Evolutionary conservation across 2,797 vertebrate species (phyloP).

Genomic region (Sebastes itinus): DNA sequence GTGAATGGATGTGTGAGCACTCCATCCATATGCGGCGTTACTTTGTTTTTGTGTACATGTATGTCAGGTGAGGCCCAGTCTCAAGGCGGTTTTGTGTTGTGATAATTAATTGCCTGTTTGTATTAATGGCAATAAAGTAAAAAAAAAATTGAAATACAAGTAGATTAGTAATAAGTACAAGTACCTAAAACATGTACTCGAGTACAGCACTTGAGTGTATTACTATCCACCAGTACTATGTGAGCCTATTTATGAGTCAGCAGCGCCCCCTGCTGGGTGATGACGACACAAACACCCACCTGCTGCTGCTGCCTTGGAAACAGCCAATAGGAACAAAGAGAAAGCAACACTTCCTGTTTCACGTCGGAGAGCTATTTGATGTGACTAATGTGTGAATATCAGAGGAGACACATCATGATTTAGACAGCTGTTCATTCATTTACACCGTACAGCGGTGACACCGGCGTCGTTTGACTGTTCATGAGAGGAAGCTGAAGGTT

Average conservation of each 20-base stretch:
- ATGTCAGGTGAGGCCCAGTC: too few species aligned
- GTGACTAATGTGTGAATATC: slow-evolving; percentile 16
- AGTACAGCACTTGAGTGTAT: neutral
- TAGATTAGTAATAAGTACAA: neutral
- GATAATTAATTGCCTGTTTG: too few species aligned
- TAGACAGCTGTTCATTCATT: neutral
- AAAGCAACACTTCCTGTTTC: slow-evolving; percentile 70
- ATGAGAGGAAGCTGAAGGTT: slow-evolving; percentile 67
- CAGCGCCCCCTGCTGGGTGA: slow-evolving; percentile 43
- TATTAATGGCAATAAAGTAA: too few species aligned
- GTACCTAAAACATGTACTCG: neutral
- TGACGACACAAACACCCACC: neutral
- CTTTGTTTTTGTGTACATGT: too few species aligned
- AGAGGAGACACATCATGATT: neutral
- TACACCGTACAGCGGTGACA: neutral
- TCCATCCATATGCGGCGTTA: too few species aligned
- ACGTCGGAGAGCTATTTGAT: neutral
- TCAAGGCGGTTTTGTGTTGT: too few species aligned
- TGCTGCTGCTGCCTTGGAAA: neutral
- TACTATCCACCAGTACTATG: neutral
- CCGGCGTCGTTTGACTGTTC: slow-evolving; percentile 5
- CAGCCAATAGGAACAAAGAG: slow-evolving; percentile 54
- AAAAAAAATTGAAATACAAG: neutral
- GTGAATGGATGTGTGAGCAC: too few species aligned
- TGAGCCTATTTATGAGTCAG: neutral